Evolutionary conservation across 2,113 vertebrate species (phyloP).

Genomic region (Megaceryle torquata): DNA sequence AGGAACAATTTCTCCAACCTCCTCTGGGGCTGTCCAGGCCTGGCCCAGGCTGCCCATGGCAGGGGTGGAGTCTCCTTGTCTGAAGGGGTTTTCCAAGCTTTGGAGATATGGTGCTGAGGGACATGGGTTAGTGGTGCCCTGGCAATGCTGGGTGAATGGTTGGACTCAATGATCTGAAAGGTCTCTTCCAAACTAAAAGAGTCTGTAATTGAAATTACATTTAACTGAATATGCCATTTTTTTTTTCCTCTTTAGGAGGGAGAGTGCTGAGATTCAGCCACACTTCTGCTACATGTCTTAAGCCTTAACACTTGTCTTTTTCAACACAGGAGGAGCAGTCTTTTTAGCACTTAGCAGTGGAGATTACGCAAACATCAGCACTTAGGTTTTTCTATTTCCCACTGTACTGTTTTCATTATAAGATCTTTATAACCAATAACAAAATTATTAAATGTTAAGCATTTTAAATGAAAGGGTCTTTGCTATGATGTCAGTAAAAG

Average conservation of each 20-base stretch:
- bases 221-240: neutral
- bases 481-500: neutral
- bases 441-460: neutral
- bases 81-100: too few species aligned
- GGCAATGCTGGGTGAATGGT: too few species aligned
- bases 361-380: neutral
- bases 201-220: neutral
- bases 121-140: too few species aligned
- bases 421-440: neutral
- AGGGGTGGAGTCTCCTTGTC: too few species aligned
- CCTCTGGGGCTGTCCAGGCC: too few species aligned
- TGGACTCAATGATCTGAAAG: too few species aligned
- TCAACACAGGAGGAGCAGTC: neutral
- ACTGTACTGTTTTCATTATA: neutral
- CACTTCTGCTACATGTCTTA: neutral
- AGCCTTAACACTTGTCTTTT: neutral
- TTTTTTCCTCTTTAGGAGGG: neutral
- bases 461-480: neutral
- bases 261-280: neutral
- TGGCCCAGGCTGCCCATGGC: too few species aligned
- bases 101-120: too few species aligned
- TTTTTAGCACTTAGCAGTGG: neutral
- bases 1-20: too few species aligned
- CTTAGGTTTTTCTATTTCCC: neutral
- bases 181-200: too few species aligned